Percentiles rank a stretch among this genome's conserved stretches.
These are phyloP conservation scores for Stichopus horrens DNA, from an alignment of 53 echinoderm and acorn worm species.

Conservation along the genomic window DNA sequence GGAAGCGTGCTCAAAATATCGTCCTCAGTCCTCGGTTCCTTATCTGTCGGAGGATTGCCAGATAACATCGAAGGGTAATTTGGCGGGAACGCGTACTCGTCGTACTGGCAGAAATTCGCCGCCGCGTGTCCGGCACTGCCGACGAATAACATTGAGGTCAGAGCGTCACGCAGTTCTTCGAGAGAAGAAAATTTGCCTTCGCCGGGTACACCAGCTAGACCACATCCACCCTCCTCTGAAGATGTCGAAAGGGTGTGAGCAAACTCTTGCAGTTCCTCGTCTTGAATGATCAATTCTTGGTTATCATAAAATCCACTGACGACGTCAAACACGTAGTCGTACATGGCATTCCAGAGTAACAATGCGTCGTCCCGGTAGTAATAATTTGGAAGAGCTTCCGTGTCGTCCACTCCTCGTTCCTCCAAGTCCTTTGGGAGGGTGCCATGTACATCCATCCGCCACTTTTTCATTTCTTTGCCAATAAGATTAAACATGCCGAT, in stretches of 20 bases:
- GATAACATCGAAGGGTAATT: conserved; percentile 70
- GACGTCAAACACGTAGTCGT: conserved; percentile 10
- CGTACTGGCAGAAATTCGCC: conserved; percentile 85
- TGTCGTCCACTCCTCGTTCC: conserved; percentile 79
- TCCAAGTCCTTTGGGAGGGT: conserved; percentile 72
- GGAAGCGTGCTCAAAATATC: conserved; percentile 69
- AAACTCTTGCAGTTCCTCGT: conserved; percentile 36
- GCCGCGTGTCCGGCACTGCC: conserved; percentile 86
- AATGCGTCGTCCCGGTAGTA: conserved; percentile 70
- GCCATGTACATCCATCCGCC: conserved; percentile 75
- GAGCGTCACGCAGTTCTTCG: conserved; percentile 44
- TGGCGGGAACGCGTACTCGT: conserved; percentile 89
- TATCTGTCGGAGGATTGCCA: conserved; percentile 64
- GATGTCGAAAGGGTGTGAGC: conserved; percentile 6
- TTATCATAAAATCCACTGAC: conserved; percentile 3
- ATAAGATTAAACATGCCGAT: conserved; percentile 80
- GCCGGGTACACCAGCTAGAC: conserved; percentile 17
- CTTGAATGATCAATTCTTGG: background rate
- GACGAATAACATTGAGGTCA: conserved; percentile 79
- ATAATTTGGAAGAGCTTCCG: conserved; percentile 81
- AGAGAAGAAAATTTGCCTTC: conserved; percentile 7
- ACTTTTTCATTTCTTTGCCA: conserved; percentile 39
- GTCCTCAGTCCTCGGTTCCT: conserved; percentile 65
- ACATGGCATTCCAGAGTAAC: conserved; percentile 15
- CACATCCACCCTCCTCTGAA: conserved; percentile 24